Evolutionary conservation across 2,888 invertebrate species (phyloP), one percentile per base, ranked within the genome.

Genomic region (Pyrocoelia pectoralis): DNA sequence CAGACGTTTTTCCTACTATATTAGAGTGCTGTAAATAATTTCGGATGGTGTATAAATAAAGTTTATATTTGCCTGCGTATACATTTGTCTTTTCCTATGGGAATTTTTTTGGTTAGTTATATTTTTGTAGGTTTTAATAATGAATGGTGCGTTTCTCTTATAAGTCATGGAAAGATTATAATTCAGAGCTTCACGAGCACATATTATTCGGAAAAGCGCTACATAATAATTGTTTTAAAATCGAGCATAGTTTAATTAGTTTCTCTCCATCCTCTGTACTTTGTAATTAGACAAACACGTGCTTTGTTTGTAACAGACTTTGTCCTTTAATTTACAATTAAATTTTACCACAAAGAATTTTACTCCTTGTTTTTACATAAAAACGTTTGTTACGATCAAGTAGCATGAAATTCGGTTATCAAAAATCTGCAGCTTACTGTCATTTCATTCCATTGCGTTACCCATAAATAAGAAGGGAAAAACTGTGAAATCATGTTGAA

Each of bases 201-300:
- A 24, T 33, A 46, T 17, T 48, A 50, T 43, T 38, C 5, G 17
- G 15, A 50, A 51, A 40, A 14, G 46, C 29, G 49, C 40, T 18
- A 19, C 50, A 40, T 46, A 46, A 56, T 56, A 56, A 61, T 56
- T 38, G 61, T 56, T 61, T 61, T 61, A 56, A 56, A 61, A 56
- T 56, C 51, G 56, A 52, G n/a, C n/a, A 61, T 52, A 41, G 61
- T 56, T 61, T 61, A 61, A 61, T 61, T 61, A 61, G 56, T 56
- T 56, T 52, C 48, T 46, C 40, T 52, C 56, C 51, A 56, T 56
- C 48, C 56, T n/a, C 56, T 56, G 61, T 61, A 61, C 56, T 52
- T 56, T 61, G 56, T 61, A 61, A 61, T 61, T 61, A 61, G 61
- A 61, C 61, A 61, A 52, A 61, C 61, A 61, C 61, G 61, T 61